A percentile compares a stretch with the other conserved stretches of the same genome.
These are phyloP conservation scores for Dendrolimus kikuchii DNA, from an alignment of 1,140 invertebrate genomes.

Conservation along the genomic window DNA sequence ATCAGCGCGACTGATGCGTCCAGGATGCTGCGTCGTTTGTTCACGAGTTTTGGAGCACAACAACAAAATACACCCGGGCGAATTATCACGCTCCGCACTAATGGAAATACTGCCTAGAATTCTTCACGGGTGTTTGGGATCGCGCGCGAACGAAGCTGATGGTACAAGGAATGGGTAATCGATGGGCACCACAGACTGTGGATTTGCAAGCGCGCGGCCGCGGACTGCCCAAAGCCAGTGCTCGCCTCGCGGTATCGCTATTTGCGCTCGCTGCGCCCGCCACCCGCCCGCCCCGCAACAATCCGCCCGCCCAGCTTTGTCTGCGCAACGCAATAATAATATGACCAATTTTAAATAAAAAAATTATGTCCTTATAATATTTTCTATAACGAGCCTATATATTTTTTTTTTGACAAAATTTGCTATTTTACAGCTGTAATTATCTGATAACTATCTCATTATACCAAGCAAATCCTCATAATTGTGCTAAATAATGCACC, in stretches of 20 bases:
- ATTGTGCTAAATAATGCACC: too few relatives aligned
- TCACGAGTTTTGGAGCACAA: conserved; percentile 24
- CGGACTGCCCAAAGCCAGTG: conserved; percentile 28
- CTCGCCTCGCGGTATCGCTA: conserved; percentile 53
- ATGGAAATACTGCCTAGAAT: conserved; percentile 1
- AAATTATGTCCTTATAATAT: too few relatives aligned
- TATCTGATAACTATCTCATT: too few relatives aligned
- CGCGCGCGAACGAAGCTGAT: conserved; percentile 5
- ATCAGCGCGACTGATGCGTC: conserved; percentile 19
- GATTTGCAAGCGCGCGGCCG: conserved; percentile 24
- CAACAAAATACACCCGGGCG: background rate
- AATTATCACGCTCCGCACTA: conserved; percentile 2
- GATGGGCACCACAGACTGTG: conserved; percentile 7
- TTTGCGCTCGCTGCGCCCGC: conserved; percentile 51
- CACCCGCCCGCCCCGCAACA: conserved; percentile 40
- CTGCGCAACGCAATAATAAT: conserved; percentile 55
- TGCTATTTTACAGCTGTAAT: too few relatives aligned
- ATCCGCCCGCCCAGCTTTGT: conserved; percentile 52
- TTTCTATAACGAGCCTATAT: too few relatives aligned
- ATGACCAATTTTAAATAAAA: background rate
- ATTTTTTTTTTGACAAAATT: too few relatives aligned
- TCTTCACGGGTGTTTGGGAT: background rate
- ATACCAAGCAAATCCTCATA: too few relatives aligned
- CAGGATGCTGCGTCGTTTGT: conserved; percentile 19
- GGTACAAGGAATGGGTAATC: conserved; percentile 7